Evolutionary conservation across 2,113 vertebrate genomes (phyloP).

Genomic region (Toxotes jaculatrix): DNA sequence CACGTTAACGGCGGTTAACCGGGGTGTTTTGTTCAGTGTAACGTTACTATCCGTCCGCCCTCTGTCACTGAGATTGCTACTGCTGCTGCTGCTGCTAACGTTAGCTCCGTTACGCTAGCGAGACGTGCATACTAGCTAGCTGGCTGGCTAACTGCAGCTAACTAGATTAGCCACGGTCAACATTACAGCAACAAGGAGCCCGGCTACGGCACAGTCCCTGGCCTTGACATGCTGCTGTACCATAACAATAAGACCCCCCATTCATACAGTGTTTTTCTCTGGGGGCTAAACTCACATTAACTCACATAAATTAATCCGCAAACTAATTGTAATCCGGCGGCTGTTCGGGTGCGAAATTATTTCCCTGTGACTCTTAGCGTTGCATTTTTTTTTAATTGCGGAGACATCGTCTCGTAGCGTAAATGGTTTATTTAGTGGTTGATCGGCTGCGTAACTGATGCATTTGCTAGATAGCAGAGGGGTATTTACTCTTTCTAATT

Average conservation of each 20-base stretch:
- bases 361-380: background rate
- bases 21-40: conserved; percentile 59
- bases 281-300: background rate
- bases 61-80: conserved; percentile 73
- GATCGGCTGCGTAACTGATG: background rate
- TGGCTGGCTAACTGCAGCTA: conserved; percentile 53
- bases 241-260: conserved; percentile 25
- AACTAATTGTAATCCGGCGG: background rate
- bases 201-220: background rate
- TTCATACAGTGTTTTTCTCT: background rate
- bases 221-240: conserved; percentile 31
- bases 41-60: conserved; percentile 63
- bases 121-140: conserved; percentile 38
- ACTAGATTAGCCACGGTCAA: conserved; percentile 63
- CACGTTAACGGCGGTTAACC: conserved; percentile 35
- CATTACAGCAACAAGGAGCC: conserved; percentile 47
- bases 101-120: conserved; percentile 54
- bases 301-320: background rate
- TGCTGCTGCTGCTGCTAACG: conserved; percentile 64
- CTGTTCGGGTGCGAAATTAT: background rate
- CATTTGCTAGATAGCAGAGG: background rate
- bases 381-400: conserved; percentile 10
- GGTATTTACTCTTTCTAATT: background rate
- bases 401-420: background rate
- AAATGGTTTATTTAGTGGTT: background rate